Evolutionary conservation across 2,888 invertebrate species (phyloP).

Genomic region (Luperina testacea): DNA sequence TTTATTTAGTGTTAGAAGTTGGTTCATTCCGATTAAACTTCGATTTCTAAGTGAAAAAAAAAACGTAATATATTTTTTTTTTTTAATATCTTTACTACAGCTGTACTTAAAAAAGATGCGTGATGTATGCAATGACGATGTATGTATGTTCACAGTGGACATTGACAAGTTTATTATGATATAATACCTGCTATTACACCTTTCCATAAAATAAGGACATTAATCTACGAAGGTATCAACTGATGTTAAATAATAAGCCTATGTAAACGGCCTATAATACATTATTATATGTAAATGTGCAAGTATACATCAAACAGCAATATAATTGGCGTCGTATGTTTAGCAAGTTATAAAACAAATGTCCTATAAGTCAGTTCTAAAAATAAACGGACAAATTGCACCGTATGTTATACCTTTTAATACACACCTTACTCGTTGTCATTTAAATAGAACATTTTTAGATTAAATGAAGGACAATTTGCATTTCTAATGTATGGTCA

Average conservation of each 20-base stretch:
- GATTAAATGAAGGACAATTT: conserved; percentile 24
- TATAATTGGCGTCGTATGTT: conserved; percentile 24
- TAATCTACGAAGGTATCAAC: conserved; percentile 8
- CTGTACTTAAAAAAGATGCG: background rate
- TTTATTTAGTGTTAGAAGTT: no score
- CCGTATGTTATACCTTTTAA: conserved; percentile 17
- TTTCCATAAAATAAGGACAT: conserved; percentile 17
- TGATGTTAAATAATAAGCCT: conserved; percentile 8
- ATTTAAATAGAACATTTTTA: conserved; percentile 23
- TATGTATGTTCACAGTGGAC: background rate
- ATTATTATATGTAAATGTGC: conserved; percentile 23
- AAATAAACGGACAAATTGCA: conserved; percentile 20
- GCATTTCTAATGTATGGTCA: conserved; percentile 22
- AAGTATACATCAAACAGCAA: conserved; percentile 9
- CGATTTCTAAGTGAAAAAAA: no score
- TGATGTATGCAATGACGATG: background rate
- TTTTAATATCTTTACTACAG: background rate
- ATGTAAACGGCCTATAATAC: conserved; percentile 7
- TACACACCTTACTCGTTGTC: conserved; percentile 17
- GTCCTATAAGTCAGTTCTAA: conserved; percentile 16
- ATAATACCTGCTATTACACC: conserved; percentile 26
- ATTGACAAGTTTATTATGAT: background rate
- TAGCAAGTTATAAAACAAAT: conserved; percentile 29
- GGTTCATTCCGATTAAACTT: no score
- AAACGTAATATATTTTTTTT: no score